Evolutionary conservation across 2,797 vertebrate genomes (phyloP).

Genomic region (Takifugu ocellatus): DNA sequence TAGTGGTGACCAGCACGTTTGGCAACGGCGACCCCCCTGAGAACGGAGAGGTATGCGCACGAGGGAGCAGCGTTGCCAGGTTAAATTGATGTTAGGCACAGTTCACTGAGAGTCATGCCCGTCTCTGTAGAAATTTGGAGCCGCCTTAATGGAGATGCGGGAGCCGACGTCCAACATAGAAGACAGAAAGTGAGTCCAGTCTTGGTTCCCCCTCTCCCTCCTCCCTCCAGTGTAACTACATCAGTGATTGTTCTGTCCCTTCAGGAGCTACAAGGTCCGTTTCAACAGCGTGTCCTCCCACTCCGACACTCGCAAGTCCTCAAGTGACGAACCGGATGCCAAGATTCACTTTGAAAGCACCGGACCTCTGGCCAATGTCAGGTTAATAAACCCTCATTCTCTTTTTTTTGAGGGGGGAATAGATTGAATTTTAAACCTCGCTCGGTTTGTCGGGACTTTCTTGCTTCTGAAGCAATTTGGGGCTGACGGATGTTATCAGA

Average conservation of each 20-base stretch:
- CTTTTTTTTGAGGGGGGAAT: not conserved
- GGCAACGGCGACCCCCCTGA: constrained; percentile 94
- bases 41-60: constrained; percentile 86
- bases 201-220: not conserved
- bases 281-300: constrained; percentile 98
- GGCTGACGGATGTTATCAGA: constrained; percentile 7
- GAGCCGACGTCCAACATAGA: constrained; percentile 90
- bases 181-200: constrained; percentile 86
- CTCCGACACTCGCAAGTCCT: constrained; percentile 90
- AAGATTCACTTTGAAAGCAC: constrained; percentile 93
- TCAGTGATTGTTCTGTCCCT: not conserved
- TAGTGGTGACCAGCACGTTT: constrained; percentile 94
- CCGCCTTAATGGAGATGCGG: constrained; percentile 94
- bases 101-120: not conserved
- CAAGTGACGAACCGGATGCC: constrained; percentile 85
- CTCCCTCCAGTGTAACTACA: not conserved
- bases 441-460: not conserved
- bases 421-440: not conserved
- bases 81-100: not conserved
- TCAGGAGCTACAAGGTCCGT: constrained; percentile 96
- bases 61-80: not conserved
- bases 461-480: not conserved
- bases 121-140: constrained; percentile 88
- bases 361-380: constrained; percentile 92
- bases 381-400: constrained; percentile 67